Conservation (phyloP, 2,888 invertebrate species). For the Cremastinae sp. region DNA sequence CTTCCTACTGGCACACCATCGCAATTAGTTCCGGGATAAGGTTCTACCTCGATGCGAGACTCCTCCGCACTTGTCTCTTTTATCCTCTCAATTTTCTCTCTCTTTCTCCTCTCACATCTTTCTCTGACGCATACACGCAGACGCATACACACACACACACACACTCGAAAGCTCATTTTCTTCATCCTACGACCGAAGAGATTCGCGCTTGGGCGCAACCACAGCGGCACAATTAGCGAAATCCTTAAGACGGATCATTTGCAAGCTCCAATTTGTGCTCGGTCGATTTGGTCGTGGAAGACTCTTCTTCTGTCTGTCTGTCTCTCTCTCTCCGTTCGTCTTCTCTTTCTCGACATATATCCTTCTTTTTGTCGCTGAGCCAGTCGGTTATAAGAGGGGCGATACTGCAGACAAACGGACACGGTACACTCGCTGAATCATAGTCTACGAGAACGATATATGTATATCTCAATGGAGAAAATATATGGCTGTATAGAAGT, state of each 20-base stretch:
- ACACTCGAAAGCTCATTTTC: conserved; percentile 35
- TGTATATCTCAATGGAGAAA: conserved; percentile 1
- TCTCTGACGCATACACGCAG: conserved; percentile 18
- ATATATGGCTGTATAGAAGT: conserved; percentile 12
- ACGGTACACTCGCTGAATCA: neutral
- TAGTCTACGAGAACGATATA: conserved; percentile 1
- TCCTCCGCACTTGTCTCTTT: conserved; percentile 10
- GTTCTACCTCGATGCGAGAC: conserved; percentile 49
- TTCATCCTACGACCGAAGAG: conserved; percentile 39
- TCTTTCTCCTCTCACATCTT: conserved; percentile 24
- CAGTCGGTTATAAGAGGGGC: conserved; percentile 9
- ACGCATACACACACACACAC: conserved; percentile 18
- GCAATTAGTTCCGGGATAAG: conserved; percentile 65
- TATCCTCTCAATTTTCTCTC: conserved; percentile 9
- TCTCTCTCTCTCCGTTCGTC: conserved; percentile 3
- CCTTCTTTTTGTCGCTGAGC: conserved; percentile 20
- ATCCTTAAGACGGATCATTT: conserved; percentile 75
- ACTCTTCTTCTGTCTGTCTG: conserved; percentile 26
- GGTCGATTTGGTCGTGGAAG: conserved; percentile 70
- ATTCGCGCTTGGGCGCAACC: conserved; percentile 41
- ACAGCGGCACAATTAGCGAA: conserved; percentile 70
- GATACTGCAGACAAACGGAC: conserved; percentile 29
- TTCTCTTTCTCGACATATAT: neutral
- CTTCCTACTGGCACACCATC: conserved; percentile 35
- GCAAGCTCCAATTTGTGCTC: conserved; percentile 73